These are phyloP conservation scores for Minunthozetes semirufus DNA, from an alignment of 2,888 invertebrate species.

Conservation along the genomic window DNA sequence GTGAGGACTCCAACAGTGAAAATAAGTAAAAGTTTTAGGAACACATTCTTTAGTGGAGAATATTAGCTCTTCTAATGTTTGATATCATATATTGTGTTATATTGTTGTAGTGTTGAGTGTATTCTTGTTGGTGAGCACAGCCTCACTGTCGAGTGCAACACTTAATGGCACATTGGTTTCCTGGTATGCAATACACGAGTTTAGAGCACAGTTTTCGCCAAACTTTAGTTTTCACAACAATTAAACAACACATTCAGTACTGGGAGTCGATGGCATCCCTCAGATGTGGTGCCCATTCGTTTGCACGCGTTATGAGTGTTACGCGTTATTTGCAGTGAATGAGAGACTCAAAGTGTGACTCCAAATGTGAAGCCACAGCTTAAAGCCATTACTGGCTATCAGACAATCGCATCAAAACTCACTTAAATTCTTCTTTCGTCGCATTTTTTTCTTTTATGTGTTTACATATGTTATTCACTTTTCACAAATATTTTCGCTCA, in stretches of 20 bases:
- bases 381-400: conserved; percentile 28
- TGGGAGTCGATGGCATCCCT: not conserved
- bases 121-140: not conserved
- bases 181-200: conserved; percentile 11
- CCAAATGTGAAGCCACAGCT: not conserved
- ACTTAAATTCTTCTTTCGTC: not conserved
- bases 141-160: not conserved
- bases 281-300: not conserved
- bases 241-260: not conserved
- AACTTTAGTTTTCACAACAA: not conserved
- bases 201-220: not conserved
- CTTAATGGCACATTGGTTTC: conserved; percentile 26
- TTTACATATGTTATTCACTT: conserved; percentile 1
- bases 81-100: not conserved
- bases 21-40: not conserved
- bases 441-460: not conserved
- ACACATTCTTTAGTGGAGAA: not conserved
- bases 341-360: conserved; percentile 26
- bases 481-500: conserved; percentile 10
- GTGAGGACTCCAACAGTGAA: conserved; percentile 7
- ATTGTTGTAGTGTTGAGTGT: not conserved
- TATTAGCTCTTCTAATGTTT: not conserved
- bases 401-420: conserved; percentile 15
- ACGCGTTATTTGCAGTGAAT: conserved; percentile 28
- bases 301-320: conserved; percentile 17